Percentiles rank a stretch among this genome's conserved stretches.
phyloP scores from a whole-genome alignment of 2,888 invertebrate species.

The Andrena hattorfiana region DNA sequence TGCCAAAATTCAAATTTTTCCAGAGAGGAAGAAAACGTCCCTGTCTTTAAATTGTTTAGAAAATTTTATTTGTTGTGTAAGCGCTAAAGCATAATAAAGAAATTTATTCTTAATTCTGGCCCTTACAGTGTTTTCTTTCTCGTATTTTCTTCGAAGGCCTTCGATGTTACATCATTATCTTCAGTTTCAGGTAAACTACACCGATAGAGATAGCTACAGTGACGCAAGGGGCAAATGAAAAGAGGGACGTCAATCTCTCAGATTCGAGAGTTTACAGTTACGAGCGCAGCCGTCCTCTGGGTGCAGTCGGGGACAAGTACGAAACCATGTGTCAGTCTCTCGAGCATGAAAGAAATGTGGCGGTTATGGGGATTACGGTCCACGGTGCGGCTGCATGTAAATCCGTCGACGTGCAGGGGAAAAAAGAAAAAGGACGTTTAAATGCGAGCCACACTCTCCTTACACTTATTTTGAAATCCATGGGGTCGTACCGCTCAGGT shows the following conservation, averaged over 20 bases:
- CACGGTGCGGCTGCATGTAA: constrained; percentile 59
- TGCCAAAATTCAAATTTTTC: too few relatives aligned
- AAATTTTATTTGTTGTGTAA: too few relatives aligned
- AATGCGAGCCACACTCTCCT: constrained; percentile 49
- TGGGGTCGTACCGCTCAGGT: constrained; percentile 21
- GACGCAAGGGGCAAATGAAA: neutral
- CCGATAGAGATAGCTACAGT: neutral
- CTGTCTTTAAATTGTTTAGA: too few relatives aligned
- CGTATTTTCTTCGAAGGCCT: neutral
- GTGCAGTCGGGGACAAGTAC: constrained; percentile 8
- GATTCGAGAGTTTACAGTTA: constrained; percentile 19
- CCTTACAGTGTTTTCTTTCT: neutral
- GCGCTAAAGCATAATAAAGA: too few relatives aligned
- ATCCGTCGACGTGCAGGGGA: constrained; percentile 64
- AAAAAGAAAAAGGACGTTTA: constrained; percentile 39
- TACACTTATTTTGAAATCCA: constrained; percentile 58
- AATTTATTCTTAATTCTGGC: too few relatives aligned
- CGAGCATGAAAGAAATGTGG: constrained; percentile 49
- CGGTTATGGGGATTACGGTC: constrained; percentile 59
- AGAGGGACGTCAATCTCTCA: constrained; percentile 11
- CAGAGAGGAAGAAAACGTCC: too few relatives aligned
- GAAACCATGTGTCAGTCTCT: constrained; percentile 57
- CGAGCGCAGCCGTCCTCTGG: constrained; percentile 13
- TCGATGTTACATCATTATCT: neutral
- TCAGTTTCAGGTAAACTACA: constrained; percentile 6